Conservation (phyloP, 2,888 invertebrate genomes). For the Andrena chrysosceles region DNA sequence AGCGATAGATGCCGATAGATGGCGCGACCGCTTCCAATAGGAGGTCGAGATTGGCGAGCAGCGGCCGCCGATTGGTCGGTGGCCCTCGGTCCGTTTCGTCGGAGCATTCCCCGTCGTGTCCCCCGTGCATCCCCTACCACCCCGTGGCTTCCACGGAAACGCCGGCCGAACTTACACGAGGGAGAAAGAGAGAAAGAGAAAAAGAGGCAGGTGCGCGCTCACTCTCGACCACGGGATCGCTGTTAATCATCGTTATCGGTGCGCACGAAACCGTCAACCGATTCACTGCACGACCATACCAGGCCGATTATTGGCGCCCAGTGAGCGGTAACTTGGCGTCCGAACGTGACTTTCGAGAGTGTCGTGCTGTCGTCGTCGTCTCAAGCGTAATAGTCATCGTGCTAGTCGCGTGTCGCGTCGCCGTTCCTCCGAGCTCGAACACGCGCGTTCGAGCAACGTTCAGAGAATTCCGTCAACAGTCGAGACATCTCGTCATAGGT, state of each 20-base stretch:
- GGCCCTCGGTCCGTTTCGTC: background rate
- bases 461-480: too few species aligned
- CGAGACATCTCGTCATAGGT: background rate
- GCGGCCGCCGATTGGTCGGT: background rate
- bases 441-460: background rate
- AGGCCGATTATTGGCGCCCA: constrained; percentile 32
- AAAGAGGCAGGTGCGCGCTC: constrained; percentile 37
- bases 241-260: constrained; percentile 66
- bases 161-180: background rate
- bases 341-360: background rate
- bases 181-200: constrained; percentile 39
- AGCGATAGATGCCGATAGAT: constrained; percentile 9
- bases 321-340: constrained; percentile 10
- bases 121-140: background rate
- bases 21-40: constrained; percentile 31
- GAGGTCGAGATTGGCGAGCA: constrained; percentile 18
- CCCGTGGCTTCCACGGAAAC: background rate
- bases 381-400: background rate
- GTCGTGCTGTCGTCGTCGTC: constrained; percentile 2
- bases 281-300: constrained; percentile 21
- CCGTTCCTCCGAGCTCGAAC: background rate
- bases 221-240: constrained; percentile 43
- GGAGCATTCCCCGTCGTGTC: background rate
- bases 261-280: constrained; percentile 54
- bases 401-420: background rate